Evolutionary conservation across 2,888 invertebrate species (phyloP).

Genomic region (Sphaerophoria taeniata): DNA sequence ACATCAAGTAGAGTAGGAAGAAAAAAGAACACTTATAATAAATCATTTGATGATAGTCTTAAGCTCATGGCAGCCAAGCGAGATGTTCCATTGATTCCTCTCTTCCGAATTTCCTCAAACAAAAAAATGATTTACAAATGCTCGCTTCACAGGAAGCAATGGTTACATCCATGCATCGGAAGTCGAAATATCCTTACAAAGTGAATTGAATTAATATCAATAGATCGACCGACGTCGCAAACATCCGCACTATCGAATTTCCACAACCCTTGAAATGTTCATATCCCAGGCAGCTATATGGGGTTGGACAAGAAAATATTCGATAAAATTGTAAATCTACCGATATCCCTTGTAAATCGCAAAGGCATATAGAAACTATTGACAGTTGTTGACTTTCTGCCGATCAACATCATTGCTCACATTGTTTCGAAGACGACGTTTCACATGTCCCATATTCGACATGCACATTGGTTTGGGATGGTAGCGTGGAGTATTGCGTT

Average conservation of each 20-base stretch:
- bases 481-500: conserved; percentile 69
- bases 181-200: conserved; percentile 73
- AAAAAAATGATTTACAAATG: conserved; percentile 38
- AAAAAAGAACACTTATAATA: conserved; percentile 65
- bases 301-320: conserved; percentile 54
- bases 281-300: not conserved
- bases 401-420: conserved; percentile 67
- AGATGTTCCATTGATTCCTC: conserved; percentile 25
- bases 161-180: conserved; percentile 71
- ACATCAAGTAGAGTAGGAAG: conserved; percentile 49
- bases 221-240: conserved; percentile 68
- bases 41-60: conserved; percentile 68
- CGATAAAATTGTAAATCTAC: conserved; percentile 69
- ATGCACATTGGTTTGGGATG: conserved; percentile 55
- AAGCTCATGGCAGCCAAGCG: conserved; percentile 38
- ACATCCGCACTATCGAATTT: conserved; percentile 58
- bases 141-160: conserved; percentile 56
- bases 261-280: conserved; percentile 17
- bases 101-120: conserved; percentile 30
- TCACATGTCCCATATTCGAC: conserved; percentile 6
- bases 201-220: conserved; percentile 75
- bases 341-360: conserved; percentile 61
- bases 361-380: conserved; percentile 59
- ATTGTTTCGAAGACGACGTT: conserved; percentile 30
- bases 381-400: conserved; percentile 72